Conservation (phyloP, 2,113 vertebrate species). For the Rhodinocichla rosea region DNA sequence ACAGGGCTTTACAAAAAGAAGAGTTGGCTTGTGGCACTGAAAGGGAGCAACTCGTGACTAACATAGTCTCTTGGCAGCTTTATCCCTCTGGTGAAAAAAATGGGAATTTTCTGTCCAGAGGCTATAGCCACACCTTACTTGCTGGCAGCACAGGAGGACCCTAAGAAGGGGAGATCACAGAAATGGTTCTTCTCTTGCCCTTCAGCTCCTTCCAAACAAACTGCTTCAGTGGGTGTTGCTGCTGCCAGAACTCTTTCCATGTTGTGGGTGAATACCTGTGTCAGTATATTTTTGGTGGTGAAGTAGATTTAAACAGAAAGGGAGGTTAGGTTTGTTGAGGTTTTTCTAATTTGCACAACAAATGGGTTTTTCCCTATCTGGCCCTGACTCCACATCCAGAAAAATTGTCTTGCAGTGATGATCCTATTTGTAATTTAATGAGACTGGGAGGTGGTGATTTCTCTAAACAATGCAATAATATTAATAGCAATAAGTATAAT, state of each 20-base stretch:
- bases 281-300: background rate
- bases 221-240: fast-evolving
- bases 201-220: background rate
- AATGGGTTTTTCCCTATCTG: background rate
- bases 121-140: background rate
- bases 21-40: background rate
- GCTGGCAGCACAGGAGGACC: background rate
- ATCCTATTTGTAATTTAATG: background rate
- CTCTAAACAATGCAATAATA: background rate
- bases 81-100: background rate
- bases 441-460: background rate
- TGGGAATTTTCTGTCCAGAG: background rate
- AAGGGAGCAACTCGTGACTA: background rate
- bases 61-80: background rate
- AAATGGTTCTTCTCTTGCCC: background rate
- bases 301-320: background rate
- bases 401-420: background rate
- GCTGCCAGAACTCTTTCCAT: background rate
- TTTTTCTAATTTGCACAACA: background rate
- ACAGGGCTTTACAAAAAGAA: background rate
- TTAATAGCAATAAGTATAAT: background rate
- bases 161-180: background rate
- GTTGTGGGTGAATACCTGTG: background rate
- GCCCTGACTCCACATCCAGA: background rate
- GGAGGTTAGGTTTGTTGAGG: background rate